Percentiles rank a stretch among this genome's conserved stretches.
Conservation (phyloP, 2,113 vertebrate genomes). For the Nettapus auritus region DNA sequence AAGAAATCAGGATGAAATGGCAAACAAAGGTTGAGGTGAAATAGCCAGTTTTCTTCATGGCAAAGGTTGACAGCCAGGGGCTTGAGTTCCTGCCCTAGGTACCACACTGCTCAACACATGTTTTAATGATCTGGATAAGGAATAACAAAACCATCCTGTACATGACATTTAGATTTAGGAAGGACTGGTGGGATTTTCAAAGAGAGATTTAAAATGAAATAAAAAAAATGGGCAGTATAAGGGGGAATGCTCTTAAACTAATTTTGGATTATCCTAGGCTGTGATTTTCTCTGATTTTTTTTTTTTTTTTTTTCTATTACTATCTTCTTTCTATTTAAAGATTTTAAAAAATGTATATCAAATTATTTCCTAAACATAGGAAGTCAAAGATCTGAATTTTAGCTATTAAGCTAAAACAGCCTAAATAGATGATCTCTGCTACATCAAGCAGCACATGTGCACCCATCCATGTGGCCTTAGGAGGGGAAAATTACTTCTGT, state of each 20-base stretch:
- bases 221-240: neutral
- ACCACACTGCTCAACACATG: neutral
- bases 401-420: slow-evolving; percentile 58
- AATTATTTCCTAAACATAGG: slow-evolving; percentile 56
- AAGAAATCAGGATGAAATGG: neutral
- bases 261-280: slow-evolving; percentile 13
- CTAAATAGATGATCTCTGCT: slow-evolving; percentile 65
- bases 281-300: neutral
- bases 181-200: neutral
- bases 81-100: neutral
- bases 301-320: neutral
- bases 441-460: slow-evolving; percentile 56
- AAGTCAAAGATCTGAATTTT: slow-evolving; percentile 60
- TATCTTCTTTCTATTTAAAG: slow-evolving; percentile 37
- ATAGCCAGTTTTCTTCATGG: neutral
- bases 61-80: neutral
- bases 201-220: neutral
- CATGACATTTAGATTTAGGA: neutral
- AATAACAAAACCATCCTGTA: neutral
- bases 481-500: slow-evolving; percentile 62
- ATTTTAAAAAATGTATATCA: slow-evolving; percentile 58
- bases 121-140: neutral
- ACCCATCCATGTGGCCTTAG: slow-evolving; percentile 34
- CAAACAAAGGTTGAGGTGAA: neutral
- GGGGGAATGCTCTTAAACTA: neutral